These are phyloP conservation scores for Urocitellus parryii DNA, from an alignment of 2,113 vertebrate genomes.

Conservation along the genomic window DNA sequence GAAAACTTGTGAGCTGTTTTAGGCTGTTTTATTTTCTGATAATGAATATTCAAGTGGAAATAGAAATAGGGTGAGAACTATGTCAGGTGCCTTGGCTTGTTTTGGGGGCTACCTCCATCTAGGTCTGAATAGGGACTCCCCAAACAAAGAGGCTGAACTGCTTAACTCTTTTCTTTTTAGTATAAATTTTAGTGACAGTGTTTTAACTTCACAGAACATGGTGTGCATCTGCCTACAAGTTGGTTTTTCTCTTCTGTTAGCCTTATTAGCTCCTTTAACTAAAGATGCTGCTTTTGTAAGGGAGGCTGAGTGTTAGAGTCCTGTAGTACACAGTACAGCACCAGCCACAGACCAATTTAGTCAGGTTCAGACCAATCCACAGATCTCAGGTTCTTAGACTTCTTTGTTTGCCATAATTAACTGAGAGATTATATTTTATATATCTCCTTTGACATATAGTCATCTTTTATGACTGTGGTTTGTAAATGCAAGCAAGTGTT, in stretches of 20 bases:
- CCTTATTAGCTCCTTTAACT: background rate
- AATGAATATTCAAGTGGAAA: constrained; percentile 39
- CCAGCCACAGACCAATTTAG: background rate
- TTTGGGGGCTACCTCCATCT: background rate
- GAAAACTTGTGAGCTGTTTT: constrained; percentile 23
- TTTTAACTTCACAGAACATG: background rate
- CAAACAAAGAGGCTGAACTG: background rate
- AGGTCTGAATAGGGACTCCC: background rate
- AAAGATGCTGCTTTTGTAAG: background rate
- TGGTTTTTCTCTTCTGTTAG: background rate
- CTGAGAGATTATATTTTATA: background rate
- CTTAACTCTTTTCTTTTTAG: background rate
- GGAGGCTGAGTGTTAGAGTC: background rate
- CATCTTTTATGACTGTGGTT: background rate
- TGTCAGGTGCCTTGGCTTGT: background rate
- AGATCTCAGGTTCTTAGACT: background rate
- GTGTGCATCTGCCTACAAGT: background rate
- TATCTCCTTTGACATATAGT: background rate
- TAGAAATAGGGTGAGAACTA: background rate
- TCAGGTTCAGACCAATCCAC: background rate
- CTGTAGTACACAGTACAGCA: no score
- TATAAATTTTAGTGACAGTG: background rate
- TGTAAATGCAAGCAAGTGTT: background rate
- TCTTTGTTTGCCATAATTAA: background rate
- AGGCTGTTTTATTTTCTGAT: constrained; percentile 12